Percentiles rank a stretch among this genome's conserved stretches.
Conservation (phyloP, 2,888 invertebrate genomes). For the Conus canariensis region DNA sequence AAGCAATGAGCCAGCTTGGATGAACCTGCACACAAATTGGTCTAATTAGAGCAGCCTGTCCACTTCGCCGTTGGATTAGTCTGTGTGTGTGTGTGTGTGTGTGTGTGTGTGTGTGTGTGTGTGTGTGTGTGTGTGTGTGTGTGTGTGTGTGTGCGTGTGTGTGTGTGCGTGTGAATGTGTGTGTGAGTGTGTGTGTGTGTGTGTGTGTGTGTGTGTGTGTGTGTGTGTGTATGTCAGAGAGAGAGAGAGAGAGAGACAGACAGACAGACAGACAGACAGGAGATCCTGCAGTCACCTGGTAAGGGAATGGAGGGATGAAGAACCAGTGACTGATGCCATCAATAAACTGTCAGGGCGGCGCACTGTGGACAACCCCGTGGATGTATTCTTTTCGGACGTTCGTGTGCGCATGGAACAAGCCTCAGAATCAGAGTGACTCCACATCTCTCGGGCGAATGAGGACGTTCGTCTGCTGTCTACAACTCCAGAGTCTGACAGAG, state of each 20-base stretch:
- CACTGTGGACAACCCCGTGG: not conserved
- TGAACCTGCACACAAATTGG: no score
- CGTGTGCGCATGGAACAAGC: not conserved
- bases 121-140: not conserved
- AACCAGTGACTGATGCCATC: not conserved
- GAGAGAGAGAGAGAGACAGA: not conserved
- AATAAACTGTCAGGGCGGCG: not conserved
- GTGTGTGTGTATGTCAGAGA: not conserved
- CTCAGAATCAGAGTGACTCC: conserved; percentile 3
- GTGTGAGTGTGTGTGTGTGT: no score
- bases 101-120: no score
- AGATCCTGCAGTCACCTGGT: not conserved
- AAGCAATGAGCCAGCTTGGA: no score
- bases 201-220: no score
- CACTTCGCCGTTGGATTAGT: no score
- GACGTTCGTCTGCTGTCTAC: not conserved
- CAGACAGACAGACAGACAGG: not conserved
- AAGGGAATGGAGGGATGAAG: not conserved
- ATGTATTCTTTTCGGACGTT: not conserved
- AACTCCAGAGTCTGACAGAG: not conserved
- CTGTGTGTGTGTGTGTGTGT: no score
- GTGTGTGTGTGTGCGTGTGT: no score
- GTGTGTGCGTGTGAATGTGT: no score
- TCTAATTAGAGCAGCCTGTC: no score
- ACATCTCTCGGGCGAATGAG: not conserved